These are phyloP conservation scores for Xestia rhomboidea DNA, from an alignment of 2,888 invertebrate species.

Conservation along the genomic window DNA sequence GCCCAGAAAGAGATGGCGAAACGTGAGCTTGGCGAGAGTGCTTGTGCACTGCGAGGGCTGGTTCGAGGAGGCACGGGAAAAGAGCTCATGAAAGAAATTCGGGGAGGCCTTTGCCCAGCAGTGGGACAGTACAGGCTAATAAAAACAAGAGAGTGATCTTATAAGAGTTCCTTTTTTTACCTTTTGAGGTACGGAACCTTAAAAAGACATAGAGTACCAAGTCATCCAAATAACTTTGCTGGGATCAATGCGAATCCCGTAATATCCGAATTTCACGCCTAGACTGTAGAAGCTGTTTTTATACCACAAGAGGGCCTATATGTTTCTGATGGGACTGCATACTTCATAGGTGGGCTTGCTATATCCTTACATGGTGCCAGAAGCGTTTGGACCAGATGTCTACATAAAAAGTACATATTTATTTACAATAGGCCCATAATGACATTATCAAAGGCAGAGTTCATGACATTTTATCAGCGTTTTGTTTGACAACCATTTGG, in stretches of 20 bases:
- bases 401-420: background rate
- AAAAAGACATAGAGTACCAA: background rate
- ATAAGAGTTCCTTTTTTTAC: too few species aligned
- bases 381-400: background rate
- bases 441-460: constrained; percentile 1
- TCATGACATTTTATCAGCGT: constrained; percentile 32
- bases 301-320: background rate
- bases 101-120: background rate
- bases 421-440: background rate
- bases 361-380: background rate
- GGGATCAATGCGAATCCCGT: background rate
- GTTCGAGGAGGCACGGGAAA: too few species aligned
- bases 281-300: background rate
- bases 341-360: background rate
- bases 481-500: constrained; percentile 34
- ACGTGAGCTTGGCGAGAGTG: too few species aligned
- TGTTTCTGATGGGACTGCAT: background rate
- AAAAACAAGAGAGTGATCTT: too few species aligned
- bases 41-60: too few species aligned
- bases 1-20: too few species aligned
- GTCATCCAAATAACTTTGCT: background rate
- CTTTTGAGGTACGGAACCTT: too few species aligned
- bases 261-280: background rate
- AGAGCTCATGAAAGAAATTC: too few species aligned
- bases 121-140: background rate